phyloP scores from a whole-genome alignment of 2,797 vertebrate species.

The Periparus ater region DNA sequence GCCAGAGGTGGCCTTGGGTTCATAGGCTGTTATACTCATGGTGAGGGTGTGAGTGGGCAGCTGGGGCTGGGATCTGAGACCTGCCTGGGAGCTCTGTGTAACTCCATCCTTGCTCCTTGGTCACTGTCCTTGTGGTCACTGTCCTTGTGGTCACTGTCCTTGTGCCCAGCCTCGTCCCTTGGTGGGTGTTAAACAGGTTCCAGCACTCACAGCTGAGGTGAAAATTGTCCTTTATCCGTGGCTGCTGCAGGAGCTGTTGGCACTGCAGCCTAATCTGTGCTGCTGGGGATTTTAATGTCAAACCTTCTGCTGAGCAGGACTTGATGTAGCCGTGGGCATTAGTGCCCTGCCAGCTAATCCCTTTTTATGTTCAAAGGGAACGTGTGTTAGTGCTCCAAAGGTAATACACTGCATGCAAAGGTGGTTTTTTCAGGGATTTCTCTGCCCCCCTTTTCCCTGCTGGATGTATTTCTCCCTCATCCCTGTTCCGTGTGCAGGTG shows the following conservation, averaged over 20 bases:
- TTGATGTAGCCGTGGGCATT: constrained; percentile 5
- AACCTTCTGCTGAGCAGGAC: background rate
- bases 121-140: background rate
- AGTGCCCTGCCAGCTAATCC: background rate
- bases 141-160: background rate
- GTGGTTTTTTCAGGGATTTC: background rate
- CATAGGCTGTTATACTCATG: rapidly evolving
- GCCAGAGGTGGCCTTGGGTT: background rate
- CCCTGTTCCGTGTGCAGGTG: background rate
- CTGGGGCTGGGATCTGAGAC: background rate
- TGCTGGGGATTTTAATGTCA: background rate
- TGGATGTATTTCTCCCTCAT: background rate
- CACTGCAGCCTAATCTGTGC: background rate
- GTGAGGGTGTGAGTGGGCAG: background rate
- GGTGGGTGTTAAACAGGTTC: background rate
- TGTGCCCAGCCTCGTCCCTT: background rate
- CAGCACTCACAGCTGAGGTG: background rate
- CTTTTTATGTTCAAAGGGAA: background rate
- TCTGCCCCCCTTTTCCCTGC: background rate
- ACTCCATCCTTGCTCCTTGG: background rate
- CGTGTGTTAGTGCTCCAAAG: background rate
- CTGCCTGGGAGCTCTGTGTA: background rate
- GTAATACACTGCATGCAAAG: background rate
- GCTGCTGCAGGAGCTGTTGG: background rate
- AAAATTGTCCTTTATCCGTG: background rate